Evolutionary conservation across 2,113 vertebrate species (phyloP).

Genomic region (Miniopterus natalensis): DNA sequence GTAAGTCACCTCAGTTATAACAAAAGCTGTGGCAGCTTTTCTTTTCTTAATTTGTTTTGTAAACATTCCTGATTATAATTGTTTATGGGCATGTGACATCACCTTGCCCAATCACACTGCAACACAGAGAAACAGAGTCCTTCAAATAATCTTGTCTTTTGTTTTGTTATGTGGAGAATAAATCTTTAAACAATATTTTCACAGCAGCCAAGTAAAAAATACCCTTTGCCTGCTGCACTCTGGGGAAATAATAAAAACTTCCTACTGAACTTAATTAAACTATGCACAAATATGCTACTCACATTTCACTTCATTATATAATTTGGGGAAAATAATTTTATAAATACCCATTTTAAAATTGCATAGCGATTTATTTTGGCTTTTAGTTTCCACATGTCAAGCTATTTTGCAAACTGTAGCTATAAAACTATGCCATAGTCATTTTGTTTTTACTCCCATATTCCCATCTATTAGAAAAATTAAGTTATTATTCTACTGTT

Average conservation of each 20-base stretch:
- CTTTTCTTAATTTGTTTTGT: slow-evolving; percentile 57
- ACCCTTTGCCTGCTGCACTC: slow-evolving; percentile 55
- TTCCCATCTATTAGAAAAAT: slow-evolving; percentile 25
- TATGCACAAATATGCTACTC: slow-evolving; percentile 38
- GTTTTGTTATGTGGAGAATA: slow-evolving; percentile 62
- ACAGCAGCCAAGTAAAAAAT: slow-evolving; percentile 65
- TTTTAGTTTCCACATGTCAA: slow-evolving; percentile 50
- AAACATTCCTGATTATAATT: slow-evolving; percentile 17
- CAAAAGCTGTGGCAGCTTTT: slow-evolving; percentile 53
- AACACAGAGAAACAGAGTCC: slow-evolving; percentile 56
- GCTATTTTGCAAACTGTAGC: not conserved
- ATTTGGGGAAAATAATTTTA: slow-evolving; percentile 68
- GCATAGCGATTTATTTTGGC: not conserved
- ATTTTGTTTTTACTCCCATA: not conserved
- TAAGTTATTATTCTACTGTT: not conserved
- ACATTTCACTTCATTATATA: slow-evolving; percentile 43
- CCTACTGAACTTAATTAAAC: slow-evolving; percentile 70
- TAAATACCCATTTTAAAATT: slow-evolving; percentile 32
- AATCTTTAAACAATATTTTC: slow-evolving; percentile 71
- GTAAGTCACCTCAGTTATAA: slow-evolving; percentile 57
- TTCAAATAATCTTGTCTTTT: slow-evolving; percentile 46
- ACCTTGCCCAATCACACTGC: not conserved
- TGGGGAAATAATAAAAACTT: slow-evolving; percentile 75
- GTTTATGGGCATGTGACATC: slow-evolving; percentile 31
- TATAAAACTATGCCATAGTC: not conserved